Base-by-base conservation (phyloP, 2,797 vertebrate genomes). In the Melopsittacus undulatus region DNA sequence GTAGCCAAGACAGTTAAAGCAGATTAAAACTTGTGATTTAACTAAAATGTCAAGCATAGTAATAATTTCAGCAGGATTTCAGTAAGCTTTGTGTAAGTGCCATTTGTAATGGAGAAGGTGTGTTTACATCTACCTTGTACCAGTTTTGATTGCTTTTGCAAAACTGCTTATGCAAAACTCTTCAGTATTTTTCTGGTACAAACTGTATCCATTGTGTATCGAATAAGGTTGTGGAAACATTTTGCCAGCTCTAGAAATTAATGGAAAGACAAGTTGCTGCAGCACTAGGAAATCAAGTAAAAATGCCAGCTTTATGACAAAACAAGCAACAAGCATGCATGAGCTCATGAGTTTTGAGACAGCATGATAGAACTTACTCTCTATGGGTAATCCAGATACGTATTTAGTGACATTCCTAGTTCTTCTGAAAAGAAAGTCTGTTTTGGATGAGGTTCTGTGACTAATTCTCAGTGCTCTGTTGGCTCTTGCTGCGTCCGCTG, bases 391-490 rank as follows among this genome's bases (percentile, higher is more conserved):
- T 54, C 34, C 45, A 10, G 54, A 13, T 59, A 16, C 0, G 5
- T 45, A 43, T 62, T 73, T 61, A 72, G 32, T 20, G 54, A 69
- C 64, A 36, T 46, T 68, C 43, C 20, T 83, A 7, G 10, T n/a
- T 69, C 42, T 89, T 64, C 57, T 90, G 72, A 24, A n/a, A 40
- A 86, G 72, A 87, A 83, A 68, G 40, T 48, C 68, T 84, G 30
- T 77, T 94, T 90, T 90, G 90, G 90, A 67, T 20, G 12, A 20
- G 70, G 52, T 89, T 94, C 45, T 92, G 89, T 91, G 90, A 61
- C 32, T 36, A 77, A 75, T 90, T 94, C 75, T 72, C 49, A 3
- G 18, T 68, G 75, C 62, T 75, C 19, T 49, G 40, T 59, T 89
- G 85, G 77, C 48, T 89, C 79, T 75, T 69, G 69, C 72, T 93